phyloP scores from a whole-genome alignment of 2,888 invertebrate species.

The Napeogenes sylphis region DNA sequence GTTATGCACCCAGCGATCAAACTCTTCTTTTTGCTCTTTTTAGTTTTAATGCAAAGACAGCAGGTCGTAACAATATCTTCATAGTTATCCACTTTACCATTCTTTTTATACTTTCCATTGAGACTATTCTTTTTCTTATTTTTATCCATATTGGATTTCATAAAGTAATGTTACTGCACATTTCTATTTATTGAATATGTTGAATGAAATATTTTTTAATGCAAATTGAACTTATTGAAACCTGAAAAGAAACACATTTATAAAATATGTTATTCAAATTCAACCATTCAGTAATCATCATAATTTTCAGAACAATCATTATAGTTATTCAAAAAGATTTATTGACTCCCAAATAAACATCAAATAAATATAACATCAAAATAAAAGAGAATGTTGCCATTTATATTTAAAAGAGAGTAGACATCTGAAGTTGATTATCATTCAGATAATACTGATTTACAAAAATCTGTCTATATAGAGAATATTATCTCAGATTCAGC shows the following conservation, averaged over 20 bases:
- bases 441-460: slow-evolving; percentile 22
- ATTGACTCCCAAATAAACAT: too few relatives aligned
- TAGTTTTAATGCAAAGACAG: slow-evolving; percentile 71
- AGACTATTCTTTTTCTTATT: slow-evolving; percentile 65
- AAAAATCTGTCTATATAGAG: slow-evolving; percentile 30
- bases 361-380: neutral
- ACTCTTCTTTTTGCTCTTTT: slow-evolving; percentile 69
- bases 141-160: slow-evolving; percentile 64
- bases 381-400: slow-evolving; percentile 13
- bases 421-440: slow-evolving; percentile 20
- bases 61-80: slow-evolving; percentile 68
- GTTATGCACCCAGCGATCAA: slow-evolving; percentile 83
- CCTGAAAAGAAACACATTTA: neutral
- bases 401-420: slow-evolving; percentile 20
- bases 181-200: slow-evolving; percentile 6
- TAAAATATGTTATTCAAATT: too few relatives aligned
- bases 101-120: slow-evolving; percentile 72
- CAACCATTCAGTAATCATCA: too few relatives aligned
- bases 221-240: neutral
- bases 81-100: slow-evolving; percentile 60
- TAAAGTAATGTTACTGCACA: slow-evolving; percentile 26
- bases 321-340: too few relatives aligned
- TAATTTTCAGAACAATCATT: too few relatives aligned
- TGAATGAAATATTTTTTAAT: too few relatives aligned
- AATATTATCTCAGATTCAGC: slow-evolving; percentile 45